Evolutionary conservation across 1,140 invertebrate species (phyloP).

Genomic region (Wasmannia auropunctata): DNA sequence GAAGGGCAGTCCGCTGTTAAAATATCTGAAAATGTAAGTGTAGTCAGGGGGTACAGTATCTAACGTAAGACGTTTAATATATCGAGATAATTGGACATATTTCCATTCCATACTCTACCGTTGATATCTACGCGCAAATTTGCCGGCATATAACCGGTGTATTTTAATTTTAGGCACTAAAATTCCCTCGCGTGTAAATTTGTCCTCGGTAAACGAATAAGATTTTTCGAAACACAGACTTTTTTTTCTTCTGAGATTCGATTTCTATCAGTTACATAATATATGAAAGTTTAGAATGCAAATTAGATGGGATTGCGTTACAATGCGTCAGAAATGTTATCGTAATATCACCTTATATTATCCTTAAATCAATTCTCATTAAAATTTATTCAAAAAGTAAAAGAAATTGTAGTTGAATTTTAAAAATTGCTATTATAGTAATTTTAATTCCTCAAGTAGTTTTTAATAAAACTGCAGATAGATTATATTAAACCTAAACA

Average conservation of each 20-base stretch:
- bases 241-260: background rate
- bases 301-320: too few relatives aligned
- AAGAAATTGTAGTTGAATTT: background rate
- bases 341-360: background rate
- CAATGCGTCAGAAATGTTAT: background rate
- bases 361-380: background rate
- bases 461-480: background rate
- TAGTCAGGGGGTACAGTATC: slow-evolving; percentile 23
- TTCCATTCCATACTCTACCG: background rate
- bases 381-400: background rate
- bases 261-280: background rate
- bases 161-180: background rate
- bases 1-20: slow-evolving; percentile 33
- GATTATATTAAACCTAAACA: background rate
- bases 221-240: background rate
- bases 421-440: background rate
- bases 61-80: slow-evolving; percentile 27
- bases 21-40: slow-evolving; percentile 26
- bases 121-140: background rate
- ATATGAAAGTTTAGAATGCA: background rate
- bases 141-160: background rate
- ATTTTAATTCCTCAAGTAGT: background rate
- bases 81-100: slow-evolving; percentile 9
- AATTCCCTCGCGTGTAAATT: background rate
- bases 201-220: background rate